Conservation (phyloP, 2,888 invertebrate genomes). For the Cerastis rubricosa region DNA sequence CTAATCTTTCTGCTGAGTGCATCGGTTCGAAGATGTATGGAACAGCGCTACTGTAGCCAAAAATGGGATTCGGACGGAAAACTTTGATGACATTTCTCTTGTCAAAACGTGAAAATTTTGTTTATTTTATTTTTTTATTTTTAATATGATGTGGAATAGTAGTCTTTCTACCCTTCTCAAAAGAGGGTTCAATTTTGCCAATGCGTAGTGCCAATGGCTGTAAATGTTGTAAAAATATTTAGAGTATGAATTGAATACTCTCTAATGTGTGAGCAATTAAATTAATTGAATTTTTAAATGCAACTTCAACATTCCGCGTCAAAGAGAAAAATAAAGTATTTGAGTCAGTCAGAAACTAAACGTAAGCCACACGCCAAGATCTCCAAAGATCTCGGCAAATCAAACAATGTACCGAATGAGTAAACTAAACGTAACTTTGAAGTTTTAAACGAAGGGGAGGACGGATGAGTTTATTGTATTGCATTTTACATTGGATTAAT, state of each 20-base stretch:
- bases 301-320: not conserved
- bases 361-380: not conserved
- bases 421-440: conserved; percentile 73
- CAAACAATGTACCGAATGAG: conserved; percentile 2
- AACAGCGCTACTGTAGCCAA: conserved; percentile 3
- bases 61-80: conserved; percentile 18
- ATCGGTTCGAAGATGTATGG: conserved; percentile 8
- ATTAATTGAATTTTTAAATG: not conserved
- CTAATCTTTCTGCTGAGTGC: conserved; percentile 14
- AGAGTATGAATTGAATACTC: not conserved
- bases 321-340: not conserved
- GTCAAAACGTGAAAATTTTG: conserved; percentile 28
- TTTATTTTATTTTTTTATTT: too few species aligned
- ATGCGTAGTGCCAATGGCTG: not conserved
- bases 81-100: conserved; percentile 25
- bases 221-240: not conserved
- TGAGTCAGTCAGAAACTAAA: conserved; percentile 21
- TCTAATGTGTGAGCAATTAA: not conserved
- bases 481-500: conserved; percentile 64
- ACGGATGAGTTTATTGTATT: conserved; percentile 65
- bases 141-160: not conserved
- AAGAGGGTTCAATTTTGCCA: not conserved
- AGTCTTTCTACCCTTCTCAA: not conserved
- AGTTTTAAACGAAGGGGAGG: conserved; percentile 71
- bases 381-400: too few species aligned